phyloP scores from a whole-genome alignment of 2,797 vertebrate genomes.

The Chelmon rostratus region DNA sequence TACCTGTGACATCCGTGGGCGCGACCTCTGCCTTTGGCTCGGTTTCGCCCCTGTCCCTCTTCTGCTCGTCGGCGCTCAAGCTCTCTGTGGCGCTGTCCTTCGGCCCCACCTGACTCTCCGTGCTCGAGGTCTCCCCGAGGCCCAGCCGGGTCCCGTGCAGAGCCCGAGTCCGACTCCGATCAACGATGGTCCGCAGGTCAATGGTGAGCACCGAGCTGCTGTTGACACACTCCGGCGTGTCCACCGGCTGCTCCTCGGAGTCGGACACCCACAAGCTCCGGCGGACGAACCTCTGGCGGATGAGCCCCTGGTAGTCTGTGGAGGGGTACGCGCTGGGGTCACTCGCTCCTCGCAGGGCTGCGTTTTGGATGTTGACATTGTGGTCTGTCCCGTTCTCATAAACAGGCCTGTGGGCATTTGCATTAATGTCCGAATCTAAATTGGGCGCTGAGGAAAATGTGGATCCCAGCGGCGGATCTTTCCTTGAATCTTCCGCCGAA shows the following conservation, averaged over 20 bases:
- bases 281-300: slow-evolving; percentile 93
- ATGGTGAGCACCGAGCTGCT: slow-evolving; percentile 86
- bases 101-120: slow-evolving; percentile 74
- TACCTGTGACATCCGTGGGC: slow-evolving; percentile 80
- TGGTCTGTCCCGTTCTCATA: slow-evolving; percentile 82
- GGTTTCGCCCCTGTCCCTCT: slow-evolving; percentile 71
- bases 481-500: slow-evolving; percentile 82
- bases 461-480: slow-evolving; percentile 81
- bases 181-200: slow-evolving; percentile 87
- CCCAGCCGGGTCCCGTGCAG: slow-evolving; percentile 58
- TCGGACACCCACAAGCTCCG: slow-evolving; percentile 94
- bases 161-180: slow-evolving; percentile 78
- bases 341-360: slow-evolving; percentile 81
- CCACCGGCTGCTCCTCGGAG: slow-evolving; percentile 90
- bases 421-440: slow-evolving; percentile 78
- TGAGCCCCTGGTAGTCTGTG: slow-evolving; percentile 84
- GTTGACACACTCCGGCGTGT: slow-evolving; percentile 85
- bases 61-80: slow-evolving; percentile 57
- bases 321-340: slow-evolving; percentile 84
- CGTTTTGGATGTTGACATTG: slow-evolving; percentile 82
- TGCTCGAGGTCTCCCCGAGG: slow-evolving; percentile 67
- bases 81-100: slow-evolving; percentile 74
- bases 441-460: slow-evolving; percentile 81
- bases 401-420: slow-evolving; percentile 75
- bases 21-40: slow-evolving; percentile 70